phyloP scores from a whole-genome alignment of 2,797 vertebrate genomes.

The Rhadinocentrus ornatus region DNA sequence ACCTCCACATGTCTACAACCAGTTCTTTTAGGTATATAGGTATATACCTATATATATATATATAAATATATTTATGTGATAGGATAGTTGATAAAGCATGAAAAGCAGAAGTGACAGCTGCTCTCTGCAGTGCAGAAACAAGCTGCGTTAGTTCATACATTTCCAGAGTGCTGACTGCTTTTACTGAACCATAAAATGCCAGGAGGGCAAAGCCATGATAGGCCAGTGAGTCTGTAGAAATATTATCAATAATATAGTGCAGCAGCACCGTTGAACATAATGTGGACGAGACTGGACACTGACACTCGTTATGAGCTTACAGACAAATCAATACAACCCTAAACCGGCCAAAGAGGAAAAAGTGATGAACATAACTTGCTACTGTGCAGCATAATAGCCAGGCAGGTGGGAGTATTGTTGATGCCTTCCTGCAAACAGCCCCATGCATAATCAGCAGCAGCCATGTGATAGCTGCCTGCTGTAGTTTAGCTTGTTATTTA shows the following conservation, averaged over 20 bases:
- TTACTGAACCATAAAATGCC: constrained; percentile 47
- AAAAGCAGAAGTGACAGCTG: too few species aligned
- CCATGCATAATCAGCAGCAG: constrained; percentile 45
- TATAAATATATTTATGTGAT: too few species aligned
- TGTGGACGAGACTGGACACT: constrained; percentile 46
- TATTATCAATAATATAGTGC: constrained; percentile 51
- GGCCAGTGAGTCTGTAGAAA: constrained; percentile 41
- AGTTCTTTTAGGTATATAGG: too few species aligned
- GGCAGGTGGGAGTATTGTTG: constrained; percentile 11
- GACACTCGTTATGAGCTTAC: constrained; percentile 59
- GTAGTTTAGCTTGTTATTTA: constrained; percentile 44
- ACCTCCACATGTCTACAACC: too few species aligned
- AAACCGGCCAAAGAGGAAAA: constrained; percentile 42
- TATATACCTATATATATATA: too few species aligned
- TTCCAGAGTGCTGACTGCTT: constrained; percentile 54
- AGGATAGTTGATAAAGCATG: too few species aligned
- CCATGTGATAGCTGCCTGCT: constrained; percentile 20
- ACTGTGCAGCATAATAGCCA: constrained; percentile 4
- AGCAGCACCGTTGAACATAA: constrained; percentile 57
- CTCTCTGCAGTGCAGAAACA: constrained; percentile 32
- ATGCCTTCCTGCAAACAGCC: constrained; percentile 13
- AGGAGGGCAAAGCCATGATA: constrained; percentile 28
- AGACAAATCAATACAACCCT: constrained; percentile 60
- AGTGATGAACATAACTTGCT: constrained; percentile 50
- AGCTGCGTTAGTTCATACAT: constrained; percentile 7